phyloP scores from a whole-genome alignment of 2,113 vertebrate species.

The Tetrao urogallus region DNA sequence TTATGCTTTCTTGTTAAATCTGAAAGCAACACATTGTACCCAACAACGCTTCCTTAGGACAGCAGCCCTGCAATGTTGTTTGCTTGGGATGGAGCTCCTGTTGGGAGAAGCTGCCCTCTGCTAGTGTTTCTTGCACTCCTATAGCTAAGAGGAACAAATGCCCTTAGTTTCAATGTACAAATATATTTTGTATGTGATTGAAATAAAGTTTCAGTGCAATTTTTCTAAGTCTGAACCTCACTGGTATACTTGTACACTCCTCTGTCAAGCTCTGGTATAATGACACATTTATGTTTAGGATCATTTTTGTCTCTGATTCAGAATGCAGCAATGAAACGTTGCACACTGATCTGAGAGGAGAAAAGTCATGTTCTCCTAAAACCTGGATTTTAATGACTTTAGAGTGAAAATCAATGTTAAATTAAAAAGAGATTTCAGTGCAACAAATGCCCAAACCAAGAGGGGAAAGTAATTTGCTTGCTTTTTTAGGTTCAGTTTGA shows the following conservation, averaged over 20 bases:
- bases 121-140: background rate
- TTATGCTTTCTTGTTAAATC: background rate
- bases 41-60: background rate
- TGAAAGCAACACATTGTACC: background rate
- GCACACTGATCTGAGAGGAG: background rate
- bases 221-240: background rate
- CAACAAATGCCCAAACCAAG: background rate
- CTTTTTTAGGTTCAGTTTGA: background rate
- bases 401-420: background rate
- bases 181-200: background rate
- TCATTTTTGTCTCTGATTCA: background rate
- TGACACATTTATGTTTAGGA: background rate
- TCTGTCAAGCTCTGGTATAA: background rate
- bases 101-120: fast-evolving
- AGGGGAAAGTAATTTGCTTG: background rate
- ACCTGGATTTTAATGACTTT: background rate
- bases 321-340: background rate
- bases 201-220: background rate
- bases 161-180: background rate
- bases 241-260: fast-evolving
- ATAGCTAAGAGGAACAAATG: background rate
- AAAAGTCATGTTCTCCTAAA: background rate
- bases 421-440: background rate
- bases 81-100: background rate
- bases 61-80: background rate